Evolutionary conservation across 2,888 invertebrate species (phyloP), one percentile per base, ranked within the genome.

Genomic region (Papilio protenor): DNA sequence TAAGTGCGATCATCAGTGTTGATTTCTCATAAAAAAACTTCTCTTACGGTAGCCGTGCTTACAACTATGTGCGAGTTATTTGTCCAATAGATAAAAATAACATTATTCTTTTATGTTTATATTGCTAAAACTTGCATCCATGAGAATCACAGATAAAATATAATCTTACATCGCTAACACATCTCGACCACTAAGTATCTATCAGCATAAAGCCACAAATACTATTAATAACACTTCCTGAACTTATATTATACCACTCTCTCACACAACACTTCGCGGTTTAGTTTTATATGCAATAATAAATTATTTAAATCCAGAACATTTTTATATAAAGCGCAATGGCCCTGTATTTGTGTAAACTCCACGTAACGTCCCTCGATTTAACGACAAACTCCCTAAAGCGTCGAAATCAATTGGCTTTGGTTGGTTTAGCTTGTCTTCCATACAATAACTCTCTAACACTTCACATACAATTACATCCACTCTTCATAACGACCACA

Each of bases 151-250:
- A 55, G 10, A 6, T 55, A n/a, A 55, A 61, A 4, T 33, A 27
- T 18, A 61, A 61, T 27, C 14, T 61, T 3, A 5, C 11, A 57
- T 23, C 23, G 21, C 27, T 16, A 61, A 11, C 11, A 12, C 1
- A 66, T 66, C 40, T 16, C 45, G 40, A 40, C 66, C n/a, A 10
- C 40, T n/a, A 45, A 21, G 66, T 40, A 27, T 55, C 55, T 16
- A 66, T 40, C 21, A 69, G 18, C 66, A 69, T 12, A 45, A 69
- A 45, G 11, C 40, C 66, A 2, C 66, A 16, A 69, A 40, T 21
- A n/a, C 21, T 69, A 69, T 45, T 69, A 45, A 45, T 69, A 69
- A 21, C 45, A 69, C 66, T 21, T 69, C 21, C n/a, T 45, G 66
- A 1, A 45, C 21, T 69, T 45, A 66, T 40, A 69, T 45, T 12